Percentiles rank a stretch among this genome's conserved stretches.
These are phyloP conservation scores for Hippoglossus stenolepis DNA, from an alignment of 2,113 vertebrate genomes.

Conservation along the genomic window DNA sequence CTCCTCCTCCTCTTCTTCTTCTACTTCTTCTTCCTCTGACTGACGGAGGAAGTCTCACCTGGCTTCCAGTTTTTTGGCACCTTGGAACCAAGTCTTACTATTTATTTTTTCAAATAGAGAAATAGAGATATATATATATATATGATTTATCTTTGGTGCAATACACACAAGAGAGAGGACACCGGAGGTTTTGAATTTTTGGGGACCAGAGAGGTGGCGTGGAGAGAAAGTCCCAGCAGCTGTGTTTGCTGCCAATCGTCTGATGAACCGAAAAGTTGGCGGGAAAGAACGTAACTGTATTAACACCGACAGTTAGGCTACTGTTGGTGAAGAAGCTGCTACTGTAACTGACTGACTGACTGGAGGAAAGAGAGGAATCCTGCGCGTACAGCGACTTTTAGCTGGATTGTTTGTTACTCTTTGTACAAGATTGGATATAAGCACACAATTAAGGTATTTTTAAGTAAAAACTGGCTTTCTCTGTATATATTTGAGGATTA, in stretches of 20 bases:
- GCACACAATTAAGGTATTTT: constrained; percentile 68
- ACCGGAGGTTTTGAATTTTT: constrained; percentile 6
- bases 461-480: constrained; percentile 60
- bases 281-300: constrained; percentile 31
- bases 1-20: background rate
- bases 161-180: constrained; percentile 42
- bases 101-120: constrained; percentile 41
- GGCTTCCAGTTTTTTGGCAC: constrained; percentile 46
- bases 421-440: constrained; percentile 76
- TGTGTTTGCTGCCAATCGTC: constrained; percentile 29
- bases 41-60: constrained; percentile 39
- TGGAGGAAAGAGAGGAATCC: constrained; percentile 36
- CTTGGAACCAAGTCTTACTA: constrained; percentile 41
- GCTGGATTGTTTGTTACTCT: constrained; percentile 75
- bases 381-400: constrained; percentile 50
- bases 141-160: constrained; percentile 72
- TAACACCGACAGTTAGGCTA: constrained; percentile 26
- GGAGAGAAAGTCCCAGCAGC: constrained; percentile 27
- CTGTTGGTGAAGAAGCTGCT: constrained; percentile 62
- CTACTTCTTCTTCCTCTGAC: constrained; percentile 10
- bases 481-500: constrained; percentile 66
- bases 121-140: constrained; percentile 36
- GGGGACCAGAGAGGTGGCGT: constrained; percentile 10
- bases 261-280: constrained; percentile 18
- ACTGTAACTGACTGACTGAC: constrained; percentile 41